Conservation (phyloP, 2,888 invertebrate genomes). For the Zonitis immaculata region DNA sequence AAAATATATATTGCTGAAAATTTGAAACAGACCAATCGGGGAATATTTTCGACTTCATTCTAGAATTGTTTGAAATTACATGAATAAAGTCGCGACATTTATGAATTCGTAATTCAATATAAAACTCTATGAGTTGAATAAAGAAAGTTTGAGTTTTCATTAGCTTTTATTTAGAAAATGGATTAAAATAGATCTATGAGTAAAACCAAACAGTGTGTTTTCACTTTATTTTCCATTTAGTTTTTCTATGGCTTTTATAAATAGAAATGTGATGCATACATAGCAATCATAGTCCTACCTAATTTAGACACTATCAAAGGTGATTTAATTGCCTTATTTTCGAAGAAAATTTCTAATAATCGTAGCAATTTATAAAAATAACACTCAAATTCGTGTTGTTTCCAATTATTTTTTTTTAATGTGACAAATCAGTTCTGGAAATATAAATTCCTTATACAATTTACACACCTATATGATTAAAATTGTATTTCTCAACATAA, state of each 20-base stretch:
- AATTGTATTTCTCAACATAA: too few species aligned
- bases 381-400: too few species aligned
- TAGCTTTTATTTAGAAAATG: not conserved
- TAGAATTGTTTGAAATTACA: conserved; percentile 25
- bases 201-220: conserved; percentile 22
- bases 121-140: not conserved
- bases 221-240: conserved; percentile 17
- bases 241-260: conserved; percentile 4
- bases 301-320: conserved; percentile 11
- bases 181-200: conserved; percentile 27
- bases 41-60: conserved; percentile 22
- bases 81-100: conserved; percentile 2
- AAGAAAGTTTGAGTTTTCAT: not conserved
- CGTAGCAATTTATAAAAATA: too few species aligned
- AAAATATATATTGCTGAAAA: conserved; percentile 25
- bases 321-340: not conserved
- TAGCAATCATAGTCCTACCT: conserved; percentile 3
- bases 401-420: too few species aligned
- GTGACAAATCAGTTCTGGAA: too few species aligned
- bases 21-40: conserved; percentile 17
- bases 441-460: too few species aligned
- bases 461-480: too few species aligned
- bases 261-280: conserved; percentile 21
- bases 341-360: too few species aligned
- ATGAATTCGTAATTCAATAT: not conserved